Percentiles rank a stretch among this genome's conserved stretches.
These are phyloP conservation scores for Troilus luridus DNA, from an alignment of 2,888 invertebrate species.

Conservation along the genomic window DNA sequence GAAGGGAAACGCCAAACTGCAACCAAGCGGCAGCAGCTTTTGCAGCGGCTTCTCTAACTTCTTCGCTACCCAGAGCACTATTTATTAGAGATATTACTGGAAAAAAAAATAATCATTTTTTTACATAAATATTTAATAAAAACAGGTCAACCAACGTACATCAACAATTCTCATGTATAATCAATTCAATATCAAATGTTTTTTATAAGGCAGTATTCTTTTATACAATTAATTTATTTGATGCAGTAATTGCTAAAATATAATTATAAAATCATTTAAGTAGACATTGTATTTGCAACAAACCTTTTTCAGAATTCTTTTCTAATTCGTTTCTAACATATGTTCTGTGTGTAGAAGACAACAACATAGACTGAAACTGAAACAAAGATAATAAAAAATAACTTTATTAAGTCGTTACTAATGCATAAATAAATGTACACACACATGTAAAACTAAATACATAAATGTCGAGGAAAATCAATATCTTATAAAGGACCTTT, in stretches of 20 bases:
- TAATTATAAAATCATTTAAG: neutral
- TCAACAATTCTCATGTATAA: neutral
- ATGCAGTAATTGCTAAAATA: neutral
- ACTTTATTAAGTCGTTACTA: neutral
- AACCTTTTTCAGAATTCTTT: conserved; percentile 67
- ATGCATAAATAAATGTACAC: neutral
- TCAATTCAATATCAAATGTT: no score
- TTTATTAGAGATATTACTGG: conserved; percentile 68
- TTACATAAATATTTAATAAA: neutral
- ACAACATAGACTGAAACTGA: conserved; percentile 71
- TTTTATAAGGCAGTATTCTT: no score
- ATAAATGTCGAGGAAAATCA: neutral
- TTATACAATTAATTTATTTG: no score
- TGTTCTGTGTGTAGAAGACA: conserved; percentile 69
- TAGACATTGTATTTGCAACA: neutral
- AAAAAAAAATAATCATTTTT: conserved; percentile 63
- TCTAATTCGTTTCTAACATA: conserved; percentile 69
- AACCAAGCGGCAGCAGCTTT: conserved; percentile 77
- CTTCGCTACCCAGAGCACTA: conserved; percentile 65
- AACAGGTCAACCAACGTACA: neutral
- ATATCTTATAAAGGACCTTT: neutral
- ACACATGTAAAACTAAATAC: neutral
- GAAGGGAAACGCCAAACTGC: conserved; percentile 71
- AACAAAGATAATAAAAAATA: conserved; percentile 61
- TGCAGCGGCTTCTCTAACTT: conserved; percentile 70